phyloP scores from a whole-genome alignment of 37 sponge, comb jelly and placozoan species.

The Eunapius fragilis region DNA sequence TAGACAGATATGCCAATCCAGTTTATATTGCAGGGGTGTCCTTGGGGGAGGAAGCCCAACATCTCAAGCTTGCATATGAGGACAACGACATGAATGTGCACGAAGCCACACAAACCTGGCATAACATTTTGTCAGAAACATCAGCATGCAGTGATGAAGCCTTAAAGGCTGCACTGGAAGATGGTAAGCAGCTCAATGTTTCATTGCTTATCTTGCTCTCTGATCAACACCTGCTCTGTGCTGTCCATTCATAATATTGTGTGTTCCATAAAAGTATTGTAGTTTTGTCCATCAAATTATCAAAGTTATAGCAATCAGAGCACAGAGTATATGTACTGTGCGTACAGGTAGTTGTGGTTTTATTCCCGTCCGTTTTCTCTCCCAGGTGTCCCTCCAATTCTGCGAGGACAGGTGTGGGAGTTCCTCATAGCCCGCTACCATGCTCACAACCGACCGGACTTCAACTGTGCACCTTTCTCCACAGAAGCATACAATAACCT shows the following conservation, averaged over 20 bases:
- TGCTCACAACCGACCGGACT: neutral
- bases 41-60: neutral
- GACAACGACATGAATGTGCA: neutral
- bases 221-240: too few species aligned
- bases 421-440: constrained; percentile 32
- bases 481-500: constrained; percentile 10
- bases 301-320: too few species aligned
- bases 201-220: too few species aligned
- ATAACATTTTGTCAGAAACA: neutral
- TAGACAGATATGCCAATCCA: too few species aligned
- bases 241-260: too few species aligned
- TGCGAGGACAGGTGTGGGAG: constrained; percentile 72
- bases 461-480: neutral
- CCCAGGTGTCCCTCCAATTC: constrained; percentile 66
- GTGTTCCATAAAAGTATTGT: too few species aligned
- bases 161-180: constrained; percentile 3
- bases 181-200: constrained; percentile 13
- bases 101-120: constrained; percentile 19
- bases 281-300: too few species aligned
- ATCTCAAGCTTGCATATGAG: constrained; percentile 28
- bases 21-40: neutral
- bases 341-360: too few species aligned
- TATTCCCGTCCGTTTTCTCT: neutral
- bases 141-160: neutral
- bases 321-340: too few species aligned